phyloP scores from a whole-genome alignment of 2,888 invertebrate species.

The Eupithecia vulgata region DNA sequence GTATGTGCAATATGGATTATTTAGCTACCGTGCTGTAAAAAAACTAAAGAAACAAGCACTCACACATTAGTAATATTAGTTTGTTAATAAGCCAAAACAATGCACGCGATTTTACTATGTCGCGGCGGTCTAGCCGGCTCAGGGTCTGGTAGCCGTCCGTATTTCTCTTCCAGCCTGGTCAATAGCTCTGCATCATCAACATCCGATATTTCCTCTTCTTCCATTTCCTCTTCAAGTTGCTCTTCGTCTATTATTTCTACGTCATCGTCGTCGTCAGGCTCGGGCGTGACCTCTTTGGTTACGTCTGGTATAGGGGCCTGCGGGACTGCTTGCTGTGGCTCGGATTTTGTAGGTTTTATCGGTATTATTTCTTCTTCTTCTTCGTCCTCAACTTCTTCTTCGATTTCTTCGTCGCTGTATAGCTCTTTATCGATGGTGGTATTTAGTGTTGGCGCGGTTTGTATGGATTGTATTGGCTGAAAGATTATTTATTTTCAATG shows the following conservation, averaged over 20 bases:
- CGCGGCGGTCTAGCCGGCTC: conserved; percentile 65
- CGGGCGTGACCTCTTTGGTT: conserved; percentile 54
- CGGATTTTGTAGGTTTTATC: conserved; percentile 15
- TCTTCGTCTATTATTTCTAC: conserved; percentile 79
- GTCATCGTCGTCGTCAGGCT: conserved; percentile 70
- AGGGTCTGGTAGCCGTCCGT: conserved; percentile 86
- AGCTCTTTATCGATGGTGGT: conserved; percentile 57
- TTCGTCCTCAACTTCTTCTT: conserved; percentile 60
- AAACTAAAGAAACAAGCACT: conserved; percentile 52
- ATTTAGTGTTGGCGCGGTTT: conserved; percentile 39
- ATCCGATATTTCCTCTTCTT: conserved; percentile 84
- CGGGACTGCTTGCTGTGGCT: conserved; percentile 52
- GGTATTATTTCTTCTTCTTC: conserved; percentile 54
- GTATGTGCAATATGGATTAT: no score
- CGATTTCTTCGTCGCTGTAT: conserved; percentile 56
- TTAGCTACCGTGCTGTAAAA: conserved; percentile 1
- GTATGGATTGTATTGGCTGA: conserved; percentile 49
- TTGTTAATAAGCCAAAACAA: conserved; percentile 53
- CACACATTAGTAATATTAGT: conserved; percentile 72
- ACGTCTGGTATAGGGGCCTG: conserved; percentile 40
- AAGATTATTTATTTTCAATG: conserved; percentile 26
- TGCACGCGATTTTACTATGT: conserved; percentile 67
- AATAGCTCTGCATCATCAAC: conserved; percentile 88
- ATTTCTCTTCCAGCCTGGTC: conserved; percentile 88
- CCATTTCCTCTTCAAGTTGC: conserved; percentile 79